Percentiles rank a stretch among this genome's conserved stretches.
Conservation (phyloP, 2,113 vertebrate genomes). For the Bungarus multicinctus region DNA sequence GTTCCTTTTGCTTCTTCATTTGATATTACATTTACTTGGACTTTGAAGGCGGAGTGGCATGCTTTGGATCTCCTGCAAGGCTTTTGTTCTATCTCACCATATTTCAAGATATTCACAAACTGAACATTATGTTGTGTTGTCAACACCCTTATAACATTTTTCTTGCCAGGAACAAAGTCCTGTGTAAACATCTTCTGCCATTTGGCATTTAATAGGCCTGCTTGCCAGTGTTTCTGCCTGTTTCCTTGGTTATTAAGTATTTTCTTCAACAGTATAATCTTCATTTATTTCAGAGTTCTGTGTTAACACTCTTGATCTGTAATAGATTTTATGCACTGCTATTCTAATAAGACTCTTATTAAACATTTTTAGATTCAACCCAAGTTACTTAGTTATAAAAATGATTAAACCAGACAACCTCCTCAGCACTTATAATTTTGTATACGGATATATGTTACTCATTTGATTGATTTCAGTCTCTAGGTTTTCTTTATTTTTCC, state of each 20-base stretch:
- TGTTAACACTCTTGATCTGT: conserved; percentile 4
- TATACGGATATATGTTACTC: background rate
- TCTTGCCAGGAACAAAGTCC: conserved; percentile 2
- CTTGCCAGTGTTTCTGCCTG: conserved; percentile 24
- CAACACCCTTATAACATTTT: conserved; percentile 18
- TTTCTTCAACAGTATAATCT: conserved; percentile 11
- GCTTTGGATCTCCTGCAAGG: background rate
- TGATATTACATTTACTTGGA: background rate
- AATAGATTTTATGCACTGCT: conserved; percentile 4
- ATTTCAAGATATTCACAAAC: conserved; percentile 10
- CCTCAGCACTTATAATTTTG: background rate
- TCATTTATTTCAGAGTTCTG: background rate
- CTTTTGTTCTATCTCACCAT: background rate
- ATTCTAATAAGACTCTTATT: conserved; percentile 6
- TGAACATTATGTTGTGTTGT: background rate
- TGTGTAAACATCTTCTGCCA: conserved; percentile 16
- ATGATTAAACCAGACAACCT: background rate
- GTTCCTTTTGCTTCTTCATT: background rate
- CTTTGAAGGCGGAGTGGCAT: background rate
- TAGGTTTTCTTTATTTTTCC: background rate
- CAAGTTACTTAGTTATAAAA: background rate
- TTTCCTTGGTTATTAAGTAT: conserved; percentile 17
- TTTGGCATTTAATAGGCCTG: background rate
- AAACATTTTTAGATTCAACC: conserved; percentile 10
- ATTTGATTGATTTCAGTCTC: background rate